Evolutionary conservation across 2,888 invertebrate genomes (phyloP).

Genomic region (Stramonita haemastoma): DNA sequence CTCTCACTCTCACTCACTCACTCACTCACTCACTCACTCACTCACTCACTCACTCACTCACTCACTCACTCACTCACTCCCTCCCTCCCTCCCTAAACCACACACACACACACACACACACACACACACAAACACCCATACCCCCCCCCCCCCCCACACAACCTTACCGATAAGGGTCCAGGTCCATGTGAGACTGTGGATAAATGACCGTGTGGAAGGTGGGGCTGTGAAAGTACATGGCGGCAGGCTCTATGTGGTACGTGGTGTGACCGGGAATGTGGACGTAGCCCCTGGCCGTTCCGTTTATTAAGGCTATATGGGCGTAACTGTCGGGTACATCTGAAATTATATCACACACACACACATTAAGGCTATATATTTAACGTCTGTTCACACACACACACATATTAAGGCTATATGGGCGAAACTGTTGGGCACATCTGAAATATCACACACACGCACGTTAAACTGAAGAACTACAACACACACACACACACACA

Average conservation of each 20-base stretch:
- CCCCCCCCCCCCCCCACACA: neutral
- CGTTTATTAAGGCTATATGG: slow-evolving; percentile 95
- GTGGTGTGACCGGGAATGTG: slow-evolving; percentile 83
- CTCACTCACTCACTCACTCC: neutral
- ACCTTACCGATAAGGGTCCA: slow-evolving; percentile 49
- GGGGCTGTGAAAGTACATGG: slow-evolving; percentile 86
- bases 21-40: too few relatives aligned
- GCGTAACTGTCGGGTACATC: slow-evolving; percentile 73
- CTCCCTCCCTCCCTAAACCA: too few relatives aligned
- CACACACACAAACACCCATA: neutral
- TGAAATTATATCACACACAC: slow-evolving; percentile 24
- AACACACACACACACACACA: neutral
- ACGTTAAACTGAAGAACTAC: too few relatives aligned
- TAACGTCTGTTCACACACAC: too few relatives aligned
- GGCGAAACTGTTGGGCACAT: slow-evolving; percentile 73
- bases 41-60: neutral
- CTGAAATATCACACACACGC: slow-evolving; percentile 36
- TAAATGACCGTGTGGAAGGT: slow-evolving; percentile 94
- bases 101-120: neutral
- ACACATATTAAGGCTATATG: too few relatives aligned
- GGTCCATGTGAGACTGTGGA: slow-evolving; percentile 88
- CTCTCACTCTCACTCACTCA: too few relatives aligned
- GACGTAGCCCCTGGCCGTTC: slow-evolving; percentile 97
- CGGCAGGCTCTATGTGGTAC: slow-evolving; percentile 95
- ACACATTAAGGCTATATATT: too few relatives aligned